Base-by-base conservation (phyloP, 1,140 invertebrate genomes). In the Zaprionus nigranus region DNA sequence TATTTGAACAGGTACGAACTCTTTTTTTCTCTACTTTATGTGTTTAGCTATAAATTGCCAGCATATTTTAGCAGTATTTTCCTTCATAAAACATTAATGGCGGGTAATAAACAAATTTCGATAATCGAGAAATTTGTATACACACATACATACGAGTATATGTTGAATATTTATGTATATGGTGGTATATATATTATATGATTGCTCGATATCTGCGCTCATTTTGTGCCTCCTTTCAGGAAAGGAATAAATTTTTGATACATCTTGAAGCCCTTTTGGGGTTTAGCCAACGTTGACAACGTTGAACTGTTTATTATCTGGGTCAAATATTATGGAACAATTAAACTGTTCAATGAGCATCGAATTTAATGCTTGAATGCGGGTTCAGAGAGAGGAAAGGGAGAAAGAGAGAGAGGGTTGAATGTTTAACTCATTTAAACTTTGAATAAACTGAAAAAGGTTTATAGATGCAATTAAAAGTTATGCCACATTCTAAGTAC, bases 1-100 rank as follows among this genome's bases (percentile, higher is more conserved):
- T 77, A 71, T 79, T 82, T 82, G 60, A 82, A 70, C 76, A 86
- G 82, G 82, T 86, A 86, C 71, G 69, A 62, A 30, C 40, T 71
- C 38, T 59, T 15, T 61, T 38, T 61, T 38, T 22, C 17, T 9
- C 17, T 62, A 38, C 58, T 56, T 9, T 65, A 71, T 70, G 64
- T 70, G 40, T 61, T 56, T 34, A 67, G 43, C 28, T 34, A 64
- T 22, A 12, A 72, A 72, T 56, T 17, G 28, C 36, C 43, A 24
- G 46, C 38, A 75, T 73, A 30, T 34, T 58, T 54, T 62, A 46
- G 13, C 51, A 20, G 38, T 9, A 63, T 71, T 63, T 40, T 28
- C 9, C 20, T 12, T 22, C 43, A 49, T 17, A 34, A 68, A 26
- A 59, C 24, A 22, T 46, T 5, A 24, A 62, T 62, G 12, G 43